Evolutionary conservation across 1,140 invertebrate genomes (phyloP), one percentile per base, ranked within the genome.

Genomic region (Heliconius hermathena): DNA sequence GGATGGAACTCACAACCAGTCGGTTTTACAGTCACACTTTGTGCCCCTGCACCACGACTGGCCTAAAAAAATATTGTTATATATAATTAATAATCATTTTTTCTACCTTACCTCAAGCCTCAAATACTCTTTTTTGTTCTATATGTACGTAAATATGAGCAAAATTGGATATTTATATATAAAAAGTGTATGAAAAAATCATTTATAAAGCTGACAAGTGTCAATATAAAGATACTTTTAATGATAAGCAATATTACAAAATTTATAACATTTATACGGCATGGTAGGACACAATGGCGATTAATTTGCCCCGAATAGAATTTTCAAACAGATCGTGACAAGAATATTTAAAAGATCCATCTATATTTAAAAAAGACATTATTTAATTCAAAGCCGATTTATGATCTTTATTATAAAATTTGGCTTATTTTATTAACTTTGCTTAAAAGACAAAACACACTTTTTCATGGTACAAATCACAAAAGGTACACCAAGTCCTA

Each of bases 261-360:
- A 66, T 66, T 0, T 29, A 66, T 16, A 13, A 29, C 1, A 66
- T 57, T 22, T 26, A 66, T 16, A 29, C 29, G 22, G 22, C 26
- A 26, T 26, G 60, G 22, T 66, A 1, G 26, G 26, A 66, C 26
- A 66, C 29, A 66, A 18, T 66, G 29, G 60, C 11, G 26, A 66
- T 5, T 29, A 66, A 66, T 66, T 66, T 66, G 13, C 29, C 60
- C 60, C 3, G 26, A 66, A 66, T 22, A 66, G 26, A 66, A 66
- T 29, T n/a, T 13, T n/a, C 60, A 8, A 66, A 29, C 26, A 66
- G 60, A 29, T 66, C 60, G 60, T 66, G 60, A 66, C 26, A 66
- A n/a, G 60, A 66, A 66, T 66, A 66, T 66, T 66, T 66, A 66
- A 26, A 66, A 66, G 60, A 66, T 66, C n/a, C 60, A 66, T 66